A percentile compares a stretch with the other conserved stretches of the same genome.
Conservation (phyloP, 2,113 vertebrate species). For the Gavialis gangeticus region DNA sequence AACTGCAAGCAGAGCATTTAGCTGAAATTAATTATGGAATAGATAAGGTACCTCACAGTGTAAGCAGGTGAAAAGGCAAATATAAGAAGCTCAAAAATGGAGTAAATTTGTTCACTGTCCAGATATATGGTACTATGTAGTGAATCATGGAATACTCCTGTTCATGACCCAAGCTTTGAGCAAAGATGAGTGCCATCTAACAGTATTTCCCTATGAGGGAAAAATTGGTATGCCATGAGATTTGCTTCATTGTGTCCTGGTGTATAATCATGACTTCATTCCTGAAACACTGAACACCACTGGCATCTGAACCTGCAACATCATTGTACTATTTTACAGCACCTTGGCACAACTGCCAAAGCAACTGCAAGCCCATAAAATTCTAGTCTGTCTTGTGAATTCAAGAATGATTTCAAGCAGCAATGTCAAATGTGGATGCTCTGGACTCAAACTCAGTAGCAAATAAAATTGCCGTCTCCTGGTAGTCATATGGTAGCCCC, state of each 20-base stretch:
- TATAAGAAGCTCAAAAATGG: neutral
- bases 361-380: neutral
- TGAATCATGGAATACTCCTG: neutral
- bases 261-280: neutral
- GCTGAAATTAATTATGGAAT: neutral
- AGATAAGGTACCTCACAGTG: neutral
- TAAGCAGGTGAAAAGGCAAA: neutral
- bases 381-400: neutral
- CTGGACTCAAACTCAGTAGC: neutral
- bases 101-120: neutral
- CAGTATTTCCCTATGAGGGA: neutral
- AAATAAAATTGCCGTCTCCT: neutral
- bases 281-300: neutral
- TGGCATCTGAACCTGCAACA: neutral
- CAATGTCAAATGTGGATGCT: neutral
- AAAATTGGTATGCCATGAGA: neutral
- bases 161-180: neutral
- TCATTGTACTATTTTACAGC: neutral
- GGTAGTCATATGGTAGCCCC: neutral
- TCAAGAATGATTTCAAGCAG: neutral
- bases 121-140: neutral
- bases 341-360: neutral
- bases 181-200: neutral
- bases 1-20: neutral
- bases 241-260: neutral